Conservation (phyloP, 2,797 vertebrate genomes). For the Sphenodon punctatus region DNA sequence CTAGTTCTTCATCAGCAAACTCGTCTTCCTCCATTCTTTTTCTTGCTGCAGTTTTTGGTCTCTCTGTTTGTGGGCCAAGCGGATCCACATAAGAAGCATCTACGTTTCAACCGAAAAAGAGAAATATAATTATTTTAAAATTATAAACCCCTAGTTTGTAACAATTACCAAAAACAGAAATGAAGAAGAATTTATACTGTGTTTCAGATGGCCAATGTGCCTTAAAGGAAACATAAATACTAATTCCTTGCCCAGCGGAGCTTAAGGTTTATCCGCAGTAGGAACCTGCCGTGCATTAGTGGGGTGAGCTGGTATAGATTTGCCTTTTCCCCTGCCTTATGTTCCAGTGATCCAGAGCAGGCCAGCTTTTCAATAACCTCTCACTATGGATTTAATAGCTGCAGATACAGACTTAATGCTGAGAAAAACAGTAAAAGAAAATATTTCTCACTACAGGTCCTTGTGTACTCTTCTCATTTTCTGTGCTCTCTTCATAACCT, state of each 20-base stretch:
- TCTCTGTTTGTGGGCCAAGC: constrained; percentile 91
- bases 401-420: too few species aligned
- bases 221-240: background rate
- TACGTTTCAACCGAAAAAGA: constrained; percentile 65
- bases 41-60: constrained; percentile 92
- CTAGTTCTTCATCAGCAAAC: constrained; percentile 93
- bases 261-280: too few species aligned
- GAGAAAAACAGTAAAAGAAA: too few species aligned
- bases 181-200: background rate
- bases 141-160: background rate
- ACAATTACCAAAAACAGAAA: background rate
- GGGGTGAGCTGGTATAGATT: too few species aligned
- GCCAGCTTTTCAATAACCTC: too few species aligned
- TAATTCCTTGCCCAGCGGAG: background rate
- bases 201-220: background rate
- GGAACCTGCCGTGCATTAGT: too few species aligned
- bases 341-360: too few species aligned
- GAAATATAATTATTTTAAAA: background rate
- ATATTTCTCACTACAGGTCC: too few species aligned
- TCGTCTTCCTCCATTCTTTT: constrained; percentile 89
- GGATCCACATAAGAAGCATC: constrained; percentile 93
- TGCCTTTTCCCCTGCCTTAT: too few species aligned
- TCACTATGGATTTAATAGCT: too few species aligned
- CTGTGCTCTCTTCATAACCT: too few species aligned
- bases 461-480: too few species aligned